Evolutionary conservation across 2,888 invertebrate genomes (phyloP), one percentile per base, ranked within the genome.

Genomic region (Zele albiditarsus): DNA sequence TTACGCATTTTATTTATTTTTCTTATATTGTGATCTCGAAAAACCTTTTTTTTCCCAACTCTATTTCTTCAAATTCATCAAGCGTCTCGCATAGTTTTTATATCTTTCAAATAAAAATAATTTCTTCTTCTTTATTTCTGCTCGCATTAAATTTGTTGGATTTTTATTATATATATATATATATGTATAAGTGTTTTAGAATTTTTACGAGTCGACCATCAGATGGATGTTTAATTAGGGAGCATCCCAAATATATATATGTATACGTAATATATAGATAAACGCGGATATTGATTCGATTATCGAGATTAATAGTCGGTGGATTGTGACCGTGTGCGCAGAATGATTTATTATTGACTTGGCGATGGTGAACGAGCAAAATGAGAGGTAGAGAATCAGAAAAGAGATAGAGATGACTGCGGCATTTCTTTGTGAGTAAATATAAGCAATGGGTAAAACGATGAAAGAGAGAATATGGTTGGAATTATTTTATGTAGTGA

Each of bases 231-330:
- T 80, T 83, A 82, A 85, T 85, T 83, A 84, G 78, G n/a, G 78
- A 78, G 75, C 76, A 78, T 60, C 79, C 79, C 80, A 81, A 83
- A 76, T 53, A 20, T 46, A 20, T 46, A 38, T 53, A 46, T 46
- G 5, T 16, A 42, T 81, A 80, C 76, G 74, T 63, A 63, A 57
- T 42, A 79, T 75, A 78, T 80, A 81, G 79, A 80, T 82, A 57
- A 57, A 23, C 20, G 27, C 80, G 76, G 82, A 86, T 87, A 87
- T 87, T 85, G 86, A 87, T 87, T 86, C 86, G 86, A 86, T 87
- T 86, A 86, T 84, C 78, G 84, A 85, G 87, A 87, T 87, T 87
- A 86, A 86, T 87, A 82, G 84, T 77, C 74, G 77, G 76, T 67
- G 78, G 82, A 84, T 84, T 80, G 82, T 78, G 75, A 82, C 80